Percentiles rank a stretch among this genome's conserved stretches.
These are phyloP conservation scores for Drosophila kikkawai DNA, from an alignment of 1,140 invertebrate species.

Conservation along the genomic window DNA sequence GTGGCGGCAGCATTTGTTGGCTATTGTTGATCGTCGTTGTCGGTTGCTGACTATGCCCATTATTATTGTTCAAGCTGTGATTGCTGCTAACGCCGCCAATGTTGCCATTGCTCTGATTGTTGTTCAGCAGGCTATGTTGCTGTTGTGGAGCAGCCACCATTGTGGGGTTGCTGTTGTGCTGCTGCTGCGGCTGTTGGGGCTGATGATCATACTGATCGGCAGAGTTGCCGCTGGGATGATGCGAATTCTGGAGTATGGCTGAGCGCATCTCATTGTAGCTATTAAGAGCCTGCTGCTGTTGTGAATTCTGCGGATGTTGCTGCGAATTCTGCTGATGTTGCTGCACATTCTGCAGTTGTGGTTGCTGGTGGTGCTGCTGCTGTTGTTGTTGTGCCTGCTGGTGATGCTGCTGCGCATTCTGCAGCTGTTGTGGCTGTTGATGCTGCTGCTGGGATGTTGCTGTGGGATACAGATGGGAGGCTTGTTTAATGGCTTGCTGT, in stretches of 20 bases:
- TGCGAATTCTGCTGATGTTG: constrained; percentile 58
- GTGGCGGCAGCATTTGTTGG: constrained; percentile 49
- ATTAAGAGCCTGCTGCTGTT: constrained; percentile 58
- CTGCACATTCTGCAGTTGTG: constrained; percentile 58
- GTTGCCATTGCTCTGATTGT: constrained; percentile 58
- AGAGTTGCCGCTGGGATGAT: constrained; percentile 81
- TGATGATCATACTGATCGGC: constrained; percentile 54
- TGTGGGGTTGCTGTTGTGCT: constrained; percentile 41
- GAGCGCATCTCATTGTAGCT: constrained; percentile 81
- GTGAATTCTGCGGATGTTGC: constrained; percentile 59
- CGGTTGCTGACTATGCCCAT: constrained; percentile 35
- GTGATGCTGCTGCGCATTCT: constrained; percentile 5
- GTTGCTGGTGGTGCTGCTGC: constrained; percentile 64
- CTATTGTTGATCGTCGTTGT: constrained; percentile 11
- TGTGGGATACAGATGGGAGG: constrained; percentile 84
- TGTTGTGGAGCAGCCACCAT: constrained; percentile 43
- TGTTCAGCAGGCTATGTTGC: constrained; percentile 54
- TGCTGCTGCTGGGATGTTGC: constrained; percentile 64
- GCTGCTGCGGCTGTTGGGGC: constrained; percentile 50
- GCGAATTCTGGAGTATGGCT: constrained; percentile 80
- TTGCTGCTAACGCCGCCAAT: constrained; percentile 22
- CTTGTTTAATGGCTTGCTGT: constrained; percentile 78
- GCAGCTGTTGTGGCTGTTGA: constrained; percentile 60
- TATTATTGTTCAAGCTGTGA: constrained; percentile 51
- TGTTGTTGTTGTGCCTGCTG: constrained; percentile 69